These are phyloP conservation scores for Pagrus major DNA, from an alignment of 2,113 vertebrate species.

Conservation along the genomic window DNA sequence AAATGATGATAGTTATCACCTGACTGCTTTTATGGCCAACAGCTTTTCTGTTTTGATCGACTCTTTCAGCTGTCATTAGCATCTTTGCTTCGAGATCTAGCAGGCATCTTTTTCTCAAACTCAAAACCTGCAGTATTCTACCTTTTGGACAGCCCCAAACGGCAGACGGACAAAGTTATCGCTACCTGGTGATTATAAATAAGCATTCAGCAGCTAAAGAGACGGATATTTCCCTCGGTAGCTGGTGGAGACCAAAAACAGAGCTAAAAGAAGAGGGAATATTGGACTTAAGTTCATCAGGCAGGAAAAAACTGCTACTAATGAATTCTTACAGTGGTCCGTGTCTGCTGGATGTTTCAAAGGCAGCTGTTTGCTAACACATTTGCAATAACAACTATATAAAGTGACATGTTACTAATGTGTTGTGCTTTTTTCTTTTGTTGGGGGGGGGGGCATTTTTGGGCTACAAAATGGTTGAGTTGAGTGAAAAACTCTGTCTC, in stretches of 20 bases:
- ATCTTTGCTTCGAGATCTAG: background rate
- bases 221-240: background rate
- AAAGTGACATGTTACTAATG: too few relatives aligned
- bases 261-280: background rate
- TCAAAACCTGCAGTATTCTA: background rate
- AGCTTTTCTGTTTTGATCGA: background rate
- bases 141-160: background rate
- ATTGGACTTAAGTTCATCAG: background rate
- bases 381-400: too few relatives aligned
- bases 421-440: too few relatives aligned
- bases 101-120: background rate
- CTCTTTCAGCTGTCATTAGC: background rate
- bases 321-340: background rate
- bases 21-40: background rate
- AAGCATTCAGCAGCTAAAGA: background rate
- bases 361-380: too few relatives aligned
- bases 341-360: background rate
- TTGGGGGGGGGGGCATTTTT: too few relatives aligned
- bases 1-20: background rate
- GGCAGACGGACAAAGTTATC: background rate
- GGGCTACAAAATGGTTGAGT: too few relatives aligned
- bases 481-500: background rate
- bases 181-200: background rate
- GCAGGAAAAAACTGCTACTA: background rate
- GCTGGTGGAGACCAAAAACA: background rate